Percentiles rank a stretch among this genome's conserved stretches.
phyloP scores from a whole-genome alignment of 2,113 vertebrate species.

The Nerophis ophidion region DNA sequence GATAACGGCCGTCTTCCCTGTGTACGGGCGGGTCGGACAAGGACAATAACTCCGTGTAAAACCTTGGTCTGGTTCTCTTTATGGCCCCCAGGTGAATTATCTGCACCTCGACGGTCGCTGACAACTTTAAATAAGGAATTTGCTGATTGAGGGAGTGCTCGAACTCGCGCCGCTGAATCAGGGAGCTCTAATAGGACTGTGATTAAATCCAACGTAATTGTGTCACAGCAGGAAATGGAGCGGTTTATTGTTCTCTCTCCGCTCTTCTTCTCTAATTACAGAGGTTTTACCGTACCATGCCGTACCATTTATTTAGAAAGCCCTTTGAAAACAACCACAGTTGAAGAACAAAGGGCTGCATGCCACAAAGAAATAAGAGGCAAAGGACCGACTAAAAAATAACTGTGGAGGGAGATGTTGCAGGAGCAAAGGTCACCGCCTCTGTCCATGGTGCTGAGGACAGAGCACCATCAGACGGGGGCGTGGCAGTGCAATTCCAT shows the following conservation, averaged over 20 bases:
- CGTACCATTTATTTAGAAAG: no score
- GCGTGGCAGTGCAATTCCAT: no score
- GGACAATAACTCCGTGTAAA: constrained; percentile 59
- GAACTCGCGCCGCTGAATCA: constrained; percentile 21
- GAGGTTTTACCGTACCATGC: no score
- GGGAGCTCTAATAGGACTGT: constrained; percentile 21
- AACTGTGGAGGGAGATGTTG: no score
- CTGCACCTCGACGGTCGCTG: constrained; percentile 35
- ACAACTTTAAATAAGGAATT: constrained; percentile 35
- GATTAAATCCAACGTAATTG: constrained; percentile 29
- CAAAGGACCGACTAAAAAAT: no score
- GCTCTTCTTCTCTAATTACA: constrained; percentile 15
- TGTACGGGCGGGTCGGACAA: constrained; percentile 54
- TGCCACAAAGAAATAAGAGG: no score
- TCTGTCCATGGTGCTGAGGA: no score
- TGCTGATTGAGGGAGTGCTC: constrained; percentile 28
- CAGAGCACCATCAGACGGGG: no score
- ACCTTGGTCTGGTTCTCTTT: constrained; percentile 57
- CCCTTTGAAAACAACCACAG: no score
- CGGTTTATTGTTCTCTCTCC: constrained; percentile 15
- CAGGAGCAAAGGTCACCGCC: no score
- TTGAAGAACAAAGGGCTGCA: no score
- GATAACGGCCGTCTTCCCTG: constrained; percentile 49
- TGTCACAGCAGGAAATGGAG: constrained; percentile 11
- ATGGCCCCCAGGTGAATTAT: constrained; percentile 53